Conservation (phyloP, 2,888 invertebrate species). For the Cerastis rubricosa region DNA sequence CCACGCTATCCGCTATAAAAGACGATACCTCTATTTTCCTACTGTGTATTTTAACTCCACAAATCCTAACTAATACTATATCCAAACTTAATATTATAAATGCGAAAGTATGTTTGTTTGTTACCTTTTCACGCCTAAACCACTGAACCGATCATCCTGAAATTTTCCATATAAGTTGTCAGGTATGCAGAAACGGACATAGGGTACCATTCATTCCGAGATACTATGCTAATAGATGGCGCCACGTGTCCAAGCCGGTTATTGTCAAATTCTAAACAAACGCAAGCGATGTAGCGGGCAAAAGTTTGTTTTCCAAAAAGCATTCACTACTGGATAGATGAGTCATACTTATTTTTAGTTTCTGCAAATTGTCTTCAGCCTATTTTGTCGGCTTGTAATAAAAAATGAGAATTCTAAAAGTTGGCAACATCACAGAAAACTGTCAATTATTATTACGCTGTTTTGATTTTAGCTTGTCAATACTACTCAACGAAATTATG, state of each 20-base stretch:
- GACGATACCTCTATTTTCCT: background rate
- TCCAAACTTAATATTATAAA: too few relatives aligned
- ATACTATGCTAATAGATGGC: too few relatives aligned
- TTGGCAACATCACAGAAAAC: background rate
- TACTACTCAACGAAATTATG: background rate
- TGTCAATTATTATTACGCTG: background rate
- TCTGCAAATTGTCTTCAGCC: background rate
- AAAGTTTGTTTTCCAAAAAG: background rate
- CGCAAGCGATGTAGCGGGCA: too few relatives aligned
- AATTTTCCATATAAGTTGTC: too few relatives aligned
- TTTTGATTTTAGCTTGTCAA: background rate
- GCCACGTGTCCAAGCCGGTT: too few relatives aligned
- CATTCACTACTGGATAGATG: background rate
- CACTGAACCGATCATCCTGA: too few relatives aligned
- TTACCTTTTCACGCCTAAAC: too few relatives aligned
- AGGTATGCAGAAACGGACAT: too few relatives aligned
- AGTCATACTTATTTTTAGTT: background rate
- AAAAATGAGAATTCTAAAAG: background rate
- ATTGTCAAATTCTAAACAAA: too few relatives aligned
- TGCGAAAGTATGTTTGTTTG: too few relatives aligned
- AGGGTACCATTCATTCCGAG: too few relatives aligned
- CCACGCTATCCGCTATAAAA: slow-evolving; percentile 1
- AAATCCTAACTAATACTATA: background rate
- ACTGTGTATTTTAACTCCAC: slow-evolving; percentile 3
- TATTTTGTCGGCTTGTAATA: background rate